phyloP scores from a whole-genome alignment of 2,113 vertebrate species.

The Chamaetylas fuelleborni region DNA sequence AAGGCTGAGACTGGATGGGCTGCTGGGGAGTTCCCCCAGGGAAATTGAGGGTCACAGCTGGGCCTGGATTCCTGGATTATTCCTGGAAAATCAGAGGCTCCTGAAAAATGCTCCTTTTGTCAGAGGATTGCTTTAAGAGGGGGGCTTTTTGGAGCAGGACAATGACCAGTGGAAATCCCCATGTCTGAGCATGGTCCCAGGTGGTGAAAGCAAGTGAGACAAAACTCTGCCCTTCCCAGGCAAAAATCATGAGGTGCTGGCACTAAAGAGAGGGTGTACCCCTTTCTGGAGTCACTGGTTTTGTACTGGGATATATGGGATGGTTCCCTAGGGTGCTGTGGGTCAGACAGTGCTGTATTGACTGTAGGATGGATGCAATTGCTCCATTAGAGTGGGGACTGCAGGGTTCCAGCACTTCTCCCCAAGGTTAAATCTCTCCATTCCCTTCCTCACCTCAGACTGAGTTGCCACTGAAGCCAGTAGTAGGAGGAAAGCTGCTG shows the following conservation, averaged over 20 bases:
- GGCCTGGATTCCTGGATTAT: background rate
- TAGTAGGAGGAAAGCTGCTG: background rate
- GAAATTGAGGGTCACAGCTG: background rate
- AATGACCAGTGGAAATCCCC: background rate
- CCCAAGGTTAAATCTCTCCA: background rate
- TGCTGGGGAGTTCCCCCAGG: background rate
- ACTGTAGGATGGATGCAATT: background rate
- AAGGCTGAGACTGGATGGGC: background rate
- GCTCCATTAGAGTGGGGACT: too few relatives aligned
- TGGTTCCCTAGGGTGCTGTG: background rate
- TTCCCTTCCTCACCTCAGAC: background rate
- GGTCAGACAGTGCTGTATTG: background rate
- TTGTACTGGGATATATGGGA: background rate
- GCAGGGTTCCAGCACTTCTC: background rate
- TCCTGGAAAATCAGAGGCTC: background rate
- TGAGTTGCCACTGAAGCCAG: fast-evolving
- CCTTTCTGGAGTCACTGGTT: background rate
- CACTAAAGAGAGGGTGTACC: background rate
- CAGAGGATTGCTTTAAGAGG: background rate
- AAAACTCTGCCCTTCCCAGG: background rate
- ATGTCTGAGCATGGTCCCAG: fast-evolving
- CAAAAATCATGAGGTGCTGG: background rate
- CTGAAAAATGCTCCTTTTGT: background rate
- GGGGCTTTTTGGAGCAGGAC: background rate
- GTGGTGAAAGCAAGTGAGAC: background rate